Conservation (phyloP, 2,888 invertebrate genomes). For the Synanthedon myopaeformis region DNA sequence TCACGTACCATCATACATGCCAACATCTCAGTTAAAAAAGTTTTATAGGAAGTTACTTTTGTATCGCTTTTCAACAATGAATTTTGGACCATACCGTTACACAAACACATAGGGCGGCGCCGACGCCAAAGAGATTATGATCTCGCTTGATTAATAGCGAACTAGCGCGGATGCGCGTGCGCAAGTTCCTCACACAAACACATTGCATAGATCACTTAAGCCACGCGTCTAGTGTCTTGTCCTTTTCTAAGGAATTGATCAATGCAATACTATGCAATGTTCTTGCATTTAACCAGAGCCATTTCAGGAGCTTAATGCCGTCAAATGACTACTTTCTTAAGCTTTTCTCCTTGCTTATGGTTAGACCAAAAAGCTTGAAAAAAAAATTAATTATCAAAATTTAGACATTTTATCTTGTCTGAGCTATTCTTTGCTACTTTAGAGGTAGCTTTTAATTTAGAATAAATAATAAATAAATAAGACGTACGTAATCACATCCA, state of each 20-base stretch:
- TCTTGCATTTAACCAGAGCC: too few relatives aligned
- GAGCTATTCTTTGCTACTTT: too few relatives aligned
- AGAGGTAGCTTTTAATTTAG: too few relatives aligned
- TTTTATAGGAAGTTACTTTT: neutral
- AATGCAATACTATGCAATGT: neutral
- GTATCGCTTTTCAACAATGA: neutral
- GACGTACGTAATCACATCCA: neutral
- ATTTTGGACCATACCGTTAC: slow-evolving; percentile 38
- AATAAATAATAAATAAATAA: neutral
- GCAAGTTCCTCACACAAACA: neutral
- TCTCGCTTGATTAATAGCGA: slow-evolving; percentile 58
- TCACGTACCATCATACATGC: too few relatives aligned
- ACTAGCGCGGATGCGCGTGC: slow-evolving; percentile 36
- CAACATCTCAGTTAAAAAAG: too few relatives aligned
- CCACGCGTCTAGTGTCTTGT: slow-evolving; percentile 3
- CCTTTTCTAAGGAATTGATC: neutral
- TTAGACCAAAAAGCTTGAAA: too few relatives aligned
- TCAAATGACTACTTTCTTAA: too few relatives aligned
- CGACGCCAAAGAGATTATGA: slow-evolving; percentile 52
- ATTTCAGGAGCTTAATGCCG: too few relatives aligned
- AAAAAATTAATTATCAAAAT: too few relatives aligned
- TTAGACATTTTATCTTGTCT: too few relatives aligned
- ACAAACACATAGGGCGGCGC: slow-evolving; percentile 58
- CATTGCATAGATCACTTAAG: slow-evolving; percentile 9
- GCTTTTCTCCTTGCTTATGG: too few relatives aligned